Base-by-base conservation (phyloP, 2,797 vertebrate genomes). In the Acanthiza pusilla region DNA sequence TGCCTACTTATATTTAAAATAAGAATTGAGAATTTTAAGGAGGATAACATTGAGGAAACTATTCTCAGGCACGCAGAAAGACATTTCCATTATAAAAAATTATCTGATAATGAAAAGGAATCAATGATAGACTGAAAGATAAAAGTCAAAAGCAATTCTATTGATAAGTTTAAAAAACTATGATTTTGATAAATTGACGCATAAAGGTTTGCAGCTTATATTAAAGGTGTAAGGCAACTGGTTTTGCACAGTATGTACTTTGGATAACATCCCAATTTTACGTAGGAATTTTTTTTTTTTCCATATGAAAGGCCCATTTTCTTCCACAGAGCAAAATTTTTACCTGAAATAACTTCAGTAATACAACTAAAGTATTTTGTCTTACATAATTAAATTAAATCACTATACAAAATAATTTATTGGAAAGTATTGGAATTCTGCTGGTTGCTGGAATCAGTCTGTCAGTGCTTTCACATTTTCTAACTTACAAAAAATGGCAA, bases 111-210 rank as follows among this genome's bases (percentile, higher is more conserved):
- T 81, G 63, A 96, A 95, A 94, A 96, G 16, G 7, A 95, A 89
- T 87, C 71, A 60, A 34, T 81, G 62, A 96, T 40, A 92, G 85
- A 40, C 15, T 66, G 40, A 9, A 86, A 95, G 45, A 95, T 87
- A 94, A 97, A 97, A 96, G 75, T 93, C 43, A 93, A 96, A 88
- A 85, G 45, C 45, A 95, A 87, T 87, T 88, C 10, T 88, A 60
- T 72, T 74, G 10, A 91, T 66, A 85, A 77, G 81, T 95, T 84
- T 97, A 76, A 87, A 95, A 95, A 92, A 9, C 30, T 22, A 79
- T 54, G 51, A 63, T 78, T 88, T 20, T 88, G 88, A 95, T 95
- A 91, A 97, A 95, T 77, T 71, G 61, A 71, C 68, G 85, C 67
- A 78, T 63, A 94, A 97, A 92, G 61, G 47, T 30, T 60, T 71